phyloP scores from a whole-genome alignment of 2,888 invertebrate species.

The Campopleginae sp. region DNA sequence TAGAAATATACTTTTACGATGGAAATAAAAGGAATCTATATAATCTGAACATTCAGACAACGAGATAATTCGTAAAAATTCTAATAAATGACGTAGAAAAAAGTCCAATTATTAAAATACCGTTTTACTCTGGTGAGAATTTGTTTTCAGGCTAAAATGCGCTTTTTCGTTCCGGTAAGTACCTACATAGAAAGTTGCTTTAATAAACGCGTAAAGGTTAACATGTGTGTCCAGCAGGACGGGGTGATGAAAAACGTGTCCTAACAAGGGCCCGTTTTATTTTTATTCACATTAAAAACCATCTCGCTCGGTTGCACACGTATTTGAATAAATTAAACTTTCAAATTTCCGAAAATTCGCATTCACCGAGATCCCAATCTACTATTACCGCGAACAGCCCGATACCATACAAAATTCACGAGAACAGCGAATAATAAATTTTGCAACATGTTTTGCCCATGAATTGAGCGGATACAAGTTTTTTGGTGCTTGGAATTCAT shows the following conservation, averaged over 20 bases:
- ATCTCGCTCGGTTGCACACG: background rate
- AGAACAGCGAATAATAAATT: background rate
- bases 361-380: background rate
- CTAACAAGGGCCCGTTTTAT: background rate
- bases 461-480: background rate
- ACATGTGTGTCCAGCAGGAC: background rate
- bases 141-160: background rate
- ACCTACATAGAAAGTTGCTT: background rate
- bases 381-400: background rate
- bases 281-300: background rate
- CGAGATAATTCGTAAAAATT: background rate
- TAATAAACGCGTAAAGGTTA: background rate
- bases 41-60: background rate
- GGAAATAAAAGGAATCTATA: background rate
- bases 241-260: background rate
- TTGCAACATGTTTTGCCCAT: background rate
- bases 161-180: background rate
- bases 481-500: background rate
- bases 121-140: background rate
- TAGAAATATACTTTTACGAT: conserved; percentile 1
- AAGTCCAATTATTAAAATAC: background rate
- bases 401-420: background rate
- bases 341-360: background rate
- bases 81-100: background rate
- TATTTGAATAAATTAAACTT: background rate